Conservation (phyloP, 2,888 invertebrate species). For the Zhuqinia jingwanae region DNA sequence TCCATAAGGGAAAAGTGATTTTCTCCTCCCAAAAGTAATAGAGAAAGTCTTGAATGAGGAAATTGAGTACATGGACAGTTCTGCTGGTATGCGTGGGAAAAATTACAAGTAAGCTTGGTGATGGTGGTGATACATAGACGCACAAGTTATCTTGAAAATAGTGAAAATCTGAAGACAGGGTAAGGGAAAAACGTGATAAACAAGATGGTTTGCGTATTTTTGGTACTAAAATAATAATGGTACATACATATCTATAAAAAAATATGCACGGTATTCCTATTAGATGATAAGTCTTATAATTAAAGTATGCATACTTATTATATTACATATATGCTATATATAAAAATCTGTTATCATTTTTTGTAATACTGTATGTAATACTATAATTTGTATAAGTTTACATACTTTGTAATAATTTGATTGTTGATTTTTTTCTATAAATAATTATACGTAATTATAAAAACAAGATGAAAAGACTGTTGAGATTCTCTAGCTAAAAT, state of each 20-base stretch:
- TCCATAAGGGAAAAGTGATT: background rate
- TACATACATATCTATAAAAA: background rate
- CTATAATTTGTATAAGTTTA: too few species aligned
- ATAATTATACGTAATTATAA: background rate
- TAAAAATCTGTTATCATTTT: background rate
- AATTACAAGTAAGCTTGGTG: background rate
- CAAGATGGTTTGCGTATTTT: background rate
- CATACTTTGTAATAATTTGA: background rate
- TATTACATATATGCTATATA: too few species aligned
- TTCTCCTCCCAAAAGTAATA: background rate
- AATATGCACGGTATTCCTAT: slow-evolving; percentile 45
- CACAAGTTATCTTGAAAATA: too few species aligned
- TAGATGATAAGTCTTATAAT: background rate
- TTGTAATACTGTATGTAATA: background rate
- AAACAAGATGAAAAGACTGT: slow-evolving; percentile 55
- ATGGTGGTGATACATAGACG: too few species aligned
- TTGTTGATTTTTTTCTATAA: slow-evolving; percentile 35
- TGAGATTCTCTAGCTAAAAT: slow-evolving; percentile 13
- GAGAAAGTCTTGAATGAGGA: too few species aligned
- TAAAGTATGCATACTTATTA: too few species aligned
- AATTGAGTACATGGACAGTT: too few species aligned
- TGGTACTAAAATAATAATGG: background rate
- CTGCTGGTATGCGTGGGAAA: background rate
- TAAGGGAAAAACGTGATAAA: too few species aligned
- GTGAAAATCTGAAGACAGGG: background rate